Percentiles rank a stretch among this genome's conserved stretches.
phyloP scores from a whole-genome alignment of 2,888 invertebrate genomes.

The Adineta ricciae region DNA sequence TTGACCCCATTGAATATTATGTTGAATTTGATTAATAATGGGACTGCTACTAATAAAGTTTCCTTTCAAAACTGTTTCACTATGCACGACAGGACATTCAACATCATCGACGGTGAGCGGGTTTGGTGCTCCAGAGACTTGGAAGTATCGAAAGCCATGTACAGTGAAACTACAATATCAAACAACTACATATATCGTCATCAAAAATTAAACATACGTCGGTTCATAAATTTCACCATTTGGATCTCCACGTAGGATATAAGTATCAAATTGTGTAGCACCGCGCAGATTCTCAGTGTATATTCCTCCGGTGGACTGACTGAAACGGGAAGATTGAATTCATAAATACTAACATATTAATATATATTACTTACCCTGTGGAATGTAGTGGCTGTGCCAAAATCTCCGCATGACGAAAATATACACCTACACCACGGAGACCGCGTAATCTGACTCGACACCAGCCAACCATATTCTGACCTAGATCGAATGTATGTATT shows the following conservation, averaged over 20 bases:
- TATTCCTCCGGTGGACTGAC: background rate
- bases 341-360: too few relatives aligned
- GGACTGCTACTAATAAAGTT: background rate
- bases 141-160: background rate
- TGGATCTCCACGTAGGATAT: too few relatives aligned
- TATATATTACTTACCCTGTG: too few relatives aligned
- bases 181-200: background rate
- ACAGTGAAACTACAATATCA: background rate
- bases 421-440: background rate
- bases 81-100: background rate
- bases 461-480: background rate
- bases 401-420: background rate
- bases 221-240: too few relatives aligned
- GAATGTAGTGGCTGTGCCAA: background rate
- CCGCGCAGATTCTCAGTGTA: background rate
- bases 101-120: background rate
- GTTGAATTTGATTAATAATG: background rate
- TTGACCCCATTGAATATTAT: slow-evolving; percentile 7
- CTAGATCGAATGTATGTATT: background rate
- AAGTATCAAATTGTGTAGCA: too few relatives aligned
- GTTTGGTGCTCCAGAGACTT: background rate
- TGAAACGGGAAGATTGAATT: background rate
- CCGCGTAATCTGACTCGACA: background rate
- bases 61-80: background rate
- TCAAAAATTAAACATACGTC: background rate